phyloP scores from a whole-genome alignment of 2,888 invertebrate genomes.

The Dynastes grantii region DNA sequence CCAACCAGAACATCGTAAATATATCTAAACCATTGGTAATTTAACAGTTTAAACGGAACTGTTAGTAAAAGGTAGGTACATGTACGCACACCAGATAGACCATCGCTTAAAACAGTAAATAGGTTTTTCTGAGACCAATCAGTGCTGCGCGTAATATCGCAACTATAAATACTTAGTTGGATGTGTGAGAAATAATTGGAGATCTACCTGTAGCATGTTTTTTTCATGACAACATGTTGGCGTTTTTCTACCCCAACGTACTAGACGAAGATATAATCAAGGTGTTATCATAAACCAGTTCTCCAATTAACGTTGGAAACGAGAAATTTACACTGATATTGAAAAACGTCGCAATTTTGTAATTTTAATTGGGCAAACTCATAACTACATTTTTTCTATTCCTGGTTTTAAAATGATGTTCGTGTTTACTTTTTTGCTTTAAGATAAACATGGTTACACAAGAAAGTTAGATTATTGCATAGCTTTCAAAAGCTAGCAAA shows the following conservation, averaged over 20 bases:
- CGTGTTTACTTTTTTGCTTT: neutral
- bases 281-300: conserved; percentile 38
- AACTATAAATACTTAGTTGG: conserved; percentile 34
- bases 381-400: neutral
- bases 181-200: conserved; percentile 46
- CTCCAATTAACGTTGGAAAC: conserved; percentile 33
- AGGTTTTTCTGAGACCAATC: conserved; percentile 37
- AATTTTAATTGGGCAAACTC: conserved; percentile 23
- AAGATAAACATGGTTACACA: no score
- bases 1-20: conserved; percentile 35
- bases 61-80: conserved; percentile 17
- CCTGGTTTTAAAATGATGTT: neutral
- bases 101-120: conserved; percentile 40
- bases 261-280: conserved; percentile 30
- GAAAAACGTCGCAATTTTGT: conserved; percentile 27
- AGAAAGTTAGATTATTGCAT: no score
- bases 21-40: conserved; percentile 16
- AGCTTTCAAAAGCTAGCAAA: no score
- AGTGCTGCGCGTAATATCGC: conserved; percentile 27
- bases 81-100: conserved; percentile 13
- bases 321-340: conserved; percentile 38
- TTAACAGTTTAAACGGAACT: conserved; percentile 23
- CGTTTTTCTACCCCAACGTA: conserved; percentile 26
- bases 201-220: conserved; percentile 32
- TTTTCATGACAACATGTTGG: conserved; percentile 15